These are phyloP conservation scores for Hypotaenidia okinawae DNA, from an alignment of 2,797 vertebrate genomes.

Conservation along the genomic window DNA sequence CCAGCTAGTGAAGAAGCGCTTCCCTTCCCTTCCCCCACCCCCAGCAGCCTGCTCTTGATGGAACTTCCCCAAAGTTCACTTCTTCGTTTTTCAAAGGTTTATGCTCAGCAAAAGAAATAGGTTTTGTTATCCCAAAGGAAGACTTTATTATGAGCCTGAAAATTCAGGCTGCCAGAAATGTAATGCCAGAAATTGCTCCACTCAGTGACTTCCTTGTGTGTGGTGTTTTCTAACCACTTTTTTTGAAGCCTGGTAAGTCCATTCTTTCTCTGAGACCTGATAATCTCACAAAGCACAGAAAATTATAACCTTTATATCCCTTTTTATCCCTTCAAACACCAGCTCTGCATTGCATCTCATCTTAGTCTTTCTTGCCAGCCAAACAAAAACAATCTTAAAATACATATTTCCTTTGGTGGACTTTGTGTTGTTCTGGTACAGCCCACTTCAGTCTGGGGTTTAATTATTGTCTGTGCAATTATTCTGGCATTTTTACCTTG, in stretches of 20 bases:
- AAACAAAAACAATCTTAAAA: background rate
- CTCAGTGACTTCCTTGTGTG: background rate
- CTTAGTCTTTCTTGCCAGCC: background rate
- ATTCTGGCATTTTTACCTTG: background rate
- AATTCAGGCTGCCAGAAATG: background rate
- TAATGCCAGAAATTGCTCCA: background rate
- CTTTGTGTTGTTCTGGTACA: background rate
- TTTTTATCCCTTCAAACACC: background rate
- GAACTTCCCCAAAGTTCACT: background rate
- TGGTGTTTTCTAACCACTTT: conserved; percentile 23
- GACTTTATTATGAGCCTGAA: background rate
- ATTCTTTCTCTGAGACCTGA: background rate
- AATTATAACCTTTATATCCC: background rate
- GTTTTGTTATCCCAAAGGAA: background rate
- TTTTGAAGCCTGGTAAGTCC: background rate
- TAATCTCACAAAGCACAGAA: background rate
- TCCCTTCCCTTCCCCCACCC: background rate
- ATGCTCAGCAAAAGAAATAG: background rate
- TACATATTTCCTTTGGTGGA: background rate
- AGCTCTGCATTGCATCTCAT: background rate
- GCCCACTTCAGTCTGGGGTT: background rate
- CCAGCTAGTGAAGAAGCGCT: background rate
- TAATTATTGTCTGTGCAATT: background rate
- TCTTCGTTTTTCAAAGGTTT: background rate
- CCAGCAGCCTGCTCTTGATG: background rate